Evolutionary conservation across 2,113 vertebrate species (phyloP), one percentile per base, ranked within the genome.

Genomic region (Marmota monax): DNA sequence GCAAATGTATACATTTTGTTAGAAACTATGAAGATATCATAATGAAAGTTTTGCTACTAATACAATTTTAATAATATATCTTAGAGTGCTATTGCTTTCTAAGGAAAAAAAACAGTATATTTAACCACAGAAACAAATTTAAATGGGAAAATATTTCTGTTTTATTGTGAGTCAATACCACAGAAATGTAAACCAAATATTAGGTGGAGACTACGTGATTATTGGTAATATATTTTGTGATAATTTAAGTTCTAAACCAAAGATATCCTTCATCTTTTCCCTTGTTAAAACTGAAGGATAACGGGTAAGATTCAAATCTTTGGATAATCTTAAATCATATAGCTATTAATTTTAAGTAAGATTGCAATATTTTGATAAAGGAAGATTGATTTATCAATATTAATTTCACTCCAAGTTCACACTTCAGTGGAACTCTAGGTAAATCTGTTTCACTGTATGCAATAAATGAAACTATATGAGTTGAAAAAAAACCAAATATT

Each of bases 161-260:
- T 48, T 9, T 70, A n/a, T 63, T 34, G 34, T 56, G 5, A 25
- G 45, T 72, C 10, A 65, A 37, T 73, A 9, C 29, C 61, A 92
- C 34, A 80, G 86, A 78, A 65, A 63, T n/a, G 11, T 87, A 63
- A 63, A 93, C 42, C n/a, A 73, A n/a, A 37, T 80, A 79, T 93
- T 27, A 85, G 4, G 9, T 72, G 23, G 56, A 83, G 20, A 63
- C 4, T 7, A 73, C 20, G n/a, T 70, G 32, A n/a, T 89, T 61
- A 42, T n/a, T 70, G 25, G 23, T 89, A 22, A 12, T n/a, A 12
- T 42, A 78, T 34, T 45, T 80, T 37, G 7, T 16, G 6, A 93
- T 2, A 27, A 80, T 85, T 90, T 45, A 37, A 7, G 89, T 79
- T 85, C 13, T 27, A 90, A 1, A 9, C 5, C 20, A 53, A 34